Base-by-base conservation (phyloP, 2,797 vertebrate species). In the Eulemur mongoz region DNA sequence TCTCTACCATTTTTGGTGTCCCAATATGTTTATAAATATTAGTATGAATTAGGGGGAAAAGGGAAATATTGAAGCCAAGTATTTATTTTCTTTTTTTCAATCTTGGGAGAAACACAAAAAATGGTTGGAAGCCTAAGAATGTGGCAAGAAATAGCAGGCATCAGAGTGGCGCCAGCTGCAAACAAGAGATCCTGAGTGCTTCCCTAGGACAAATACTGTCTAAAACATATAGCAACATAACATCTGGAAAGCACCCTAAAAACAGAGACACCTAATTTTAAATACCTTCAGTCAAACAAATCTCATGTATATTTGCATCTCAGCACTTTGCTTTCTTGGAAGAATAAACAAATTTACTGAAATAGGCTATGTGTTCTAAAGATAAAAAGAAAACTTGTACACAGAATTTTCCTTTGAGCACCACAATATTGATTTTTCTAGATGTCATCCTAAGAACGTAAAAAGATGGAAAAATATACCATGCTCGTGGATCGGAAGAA, bases 51-150 rank as follows among this genome's bases (percentile, higher is more conserved):
- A 59, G 43, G 30, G 14, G 13, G 35, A 63, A 69, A 70, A 52
- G 78, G 13, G 89, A 93, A 82, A 57, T 69, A 38, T 9, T 83
- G 35, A 94, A 95, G 84, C 13, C 32, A 93, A 67, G 25, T 75
- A 73, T 91, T 91, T 85, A 40, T 78, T 96, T 93, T 81, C n/a
- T 69, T 70, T 83, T 48, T 20, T 30, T 93, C 7, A 52, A 27
- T 89, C 59, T 3, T 52, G 27, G 59, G 40, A 95, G 40, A 93
- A 90, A 23, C 27, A 35, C 22, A 70, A 86, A 83, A 65, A 76
- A 40, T 83, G 32, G 5, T 63, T 35, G 22, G 20, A 92, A 93
- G 8, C 20, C n/a, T 72, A 81, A 40, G 63, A 75, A 40, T 65
- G 35, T 43, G n/a, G 67, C 73, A 54, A 92, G 72, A 92, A 95